Evolutionary conservation across 1,140 invertebrate genomes (phyloP).

Genomic region (Apolygus lucorum): DNA sequence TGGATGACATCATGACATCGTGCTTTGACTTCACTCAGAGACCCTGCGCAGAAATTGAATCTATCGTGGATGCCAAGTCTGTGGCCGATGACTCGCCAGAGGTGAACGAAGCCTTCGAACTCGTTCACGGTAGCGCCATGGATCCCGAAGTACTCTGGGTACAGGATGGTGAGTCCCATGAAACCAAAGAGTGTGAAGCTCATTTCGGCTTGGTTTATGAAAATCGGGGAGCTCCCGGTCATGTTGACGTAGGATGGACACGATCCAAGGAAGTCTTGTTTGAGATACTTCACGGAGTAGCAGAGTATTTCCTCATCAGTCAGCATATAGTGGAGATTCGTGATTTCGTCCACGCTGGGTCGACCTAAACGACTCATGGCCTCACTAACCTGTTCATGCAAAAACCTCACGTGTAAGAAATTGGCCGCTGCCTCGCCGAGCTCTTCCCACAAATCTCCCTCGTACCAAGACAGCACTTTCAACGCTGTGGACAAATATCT

Average conservation of each 20-base stretch:
- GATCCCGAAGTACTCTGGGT: constrained; percentile 56
- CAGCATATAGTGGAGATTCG: constrained; percentile 23
- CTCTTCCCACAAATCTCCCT: constrained; percentile 41
- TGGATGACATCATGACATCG: constrained; percentile 40
- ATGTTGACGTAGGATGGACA: constrained; percentile 37
- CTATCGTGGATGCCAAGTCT: constrained; percentile 71
- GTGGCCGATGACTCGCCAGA: constrained; percentile 71
- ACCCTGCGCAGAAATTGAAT: constrained; percentile 50
- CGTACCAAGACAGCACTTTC: constrained; percentile 45
- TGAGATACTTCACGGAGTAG: constrained; percentile 22
- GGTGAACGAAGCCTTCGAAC: constrained; percentile 62
- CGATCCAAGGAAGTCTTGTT: constrained; percentile 38
- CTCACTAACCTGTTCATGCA: constrained; percentile 41
- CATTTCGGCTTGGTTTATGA: constrained; percentile 64
- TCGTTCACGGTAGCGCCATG: constrained; percentile 46
- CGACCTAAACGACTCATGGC: constrained; percentile 31
- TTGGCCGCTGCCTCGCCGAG: constrained; percentile 40
- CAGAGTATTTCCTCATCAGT: constrained; percentile 30
- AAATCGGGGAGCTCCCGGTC: constrained; percentile 35
- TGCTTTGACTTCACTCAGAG: constrained; percentile 39
- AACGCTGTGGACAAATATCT: constrained; percentile 52
- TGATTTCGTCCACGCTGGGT: constrained; percentile 31
- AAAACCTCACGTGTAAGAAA: constrained; percentile 40
- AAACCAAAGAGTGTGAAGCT: constrained; percentile 77
- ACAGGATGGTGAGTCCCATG: constrained; percentile 62